Base-by-base conservation (phyloP, 2,888 invertebrate genomes). In the Yponomeuta plumbellus region DNA sequence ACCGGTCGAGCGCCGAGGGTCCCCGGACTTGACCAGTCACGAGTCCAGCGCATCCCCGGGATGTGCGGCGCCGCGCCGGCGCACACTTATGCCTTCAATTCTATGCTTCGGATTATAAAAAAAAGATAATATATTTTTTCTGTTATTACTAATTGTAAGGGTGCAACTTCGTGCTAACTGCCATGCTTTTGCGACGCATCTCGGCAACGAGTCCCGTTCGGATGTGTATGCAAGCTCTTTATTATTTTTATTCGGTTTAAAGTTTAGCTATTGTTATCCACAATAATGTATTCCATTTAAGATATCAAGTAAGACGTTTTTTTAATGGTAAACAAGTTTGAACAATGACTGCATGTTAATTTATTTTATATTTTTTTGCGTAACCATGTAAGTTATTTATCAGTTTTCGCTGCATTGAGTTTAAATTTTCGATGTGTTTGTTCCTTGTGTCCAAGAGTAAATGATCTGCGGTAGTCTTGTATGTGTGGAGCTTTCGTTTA, bases 321-420 rank as follows among this genome's bases (percentile, higher is more conserved):
- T 88, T 83, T 52, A 39, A 84, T 85, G 76, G 80, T 83, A 79
- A 63, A 63, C 63, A 20, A 63, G 44, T 63, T 87, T 86, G 87
- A 86, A 89, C 86, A 81, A 88, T 85, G 86, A 89, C 85, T 88
- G 80, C 84, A 82, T 84, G 87, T 88, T 90, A 86, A 89, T 88
- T 90, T 89, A 90, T 90, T 90, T 81, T 83, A 79, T 84, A 81
- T 81, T 75, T 80, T 78, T 82, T 80, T 52, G 34, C 81, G 76
- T 82, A 80, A 80, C 17, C 8, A 34, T 83, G 79, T 90, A 88
- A 89, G 85, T 89, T 88, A 89, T 89, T 88, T 88, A 86, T 87
- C 84, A 79, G 77, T 81, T 84, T 82, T 83, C 23, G 39, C 74
- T 80, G 79, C 77, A 79, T 81, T 81, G 80, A 76, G 73, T 80